Evolutionary conservation across 2,797 vertebrate species (phyloP).

Genomic region (Spinus olivaceus): DNA sequence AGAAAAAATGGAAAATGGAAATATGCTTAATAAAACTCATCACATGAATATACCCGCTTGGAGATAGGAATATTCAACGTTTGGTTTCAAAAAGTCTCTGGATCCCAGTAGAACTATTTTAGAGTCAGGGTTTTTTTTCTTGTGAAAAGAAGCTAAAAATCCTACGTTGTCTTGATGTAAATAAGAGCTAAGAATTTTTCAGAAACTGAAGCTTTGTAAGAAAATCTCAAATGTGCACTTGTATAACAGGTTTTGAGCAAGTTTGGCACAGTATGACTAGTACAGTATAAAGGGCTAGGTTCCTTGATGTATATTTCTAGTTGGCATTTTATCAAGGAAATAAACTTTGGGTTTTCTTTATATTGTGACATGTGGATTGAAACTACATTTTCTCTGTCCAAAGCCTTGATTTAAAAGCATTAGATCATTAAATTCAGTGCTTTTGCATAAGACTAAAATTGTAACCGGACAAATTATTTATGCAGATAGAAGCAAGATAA

Average conservation of each 20-base stretch:
- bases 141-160: neutral
- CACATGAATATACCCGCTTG: neutral
- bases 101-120: neutral
- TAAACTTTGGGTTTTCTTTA: slow-evolving; percentile 32
- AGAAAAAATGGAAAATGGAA: neutral
- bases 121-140: fast-evolving
- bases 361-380: slow-evolving; percentile 8
- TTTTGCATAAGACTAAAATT: slow-evolving; percentile 64
- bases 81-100: neutral
- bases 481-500: slow-evolving; percentile 78
- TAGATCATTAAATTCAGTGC: slow-evolving; percentile 42
- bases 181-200: slow-evolving; percentile 9
- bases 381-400: slow-evolving; percentile 46
- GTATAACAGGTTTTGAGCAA: slow-evolving; percentile 53
- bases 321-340: slow-evolving; percentile 69
- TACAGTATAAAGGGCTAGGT: slow-evolving; percentile 9
- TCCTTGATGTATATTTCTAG: slow-evolving; percentile 53
- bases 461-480: slow-evolving; percentile 74
- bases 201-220: slow-evolving; percentile 45
- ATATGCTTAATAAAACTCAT: neutral
- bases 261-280: slow-evolving; percentile 20
- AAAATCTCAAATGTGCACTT: slow-evolving; percentile 57
- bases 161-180: neutral
- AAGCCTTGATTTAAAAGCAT: slow-evolving; percentile 57
- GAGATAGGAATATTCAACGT: neutral